phyloP scores from a whole-genome alignment of 2,888 invertebrate species.

The Drosophila anomalata region DNA sequence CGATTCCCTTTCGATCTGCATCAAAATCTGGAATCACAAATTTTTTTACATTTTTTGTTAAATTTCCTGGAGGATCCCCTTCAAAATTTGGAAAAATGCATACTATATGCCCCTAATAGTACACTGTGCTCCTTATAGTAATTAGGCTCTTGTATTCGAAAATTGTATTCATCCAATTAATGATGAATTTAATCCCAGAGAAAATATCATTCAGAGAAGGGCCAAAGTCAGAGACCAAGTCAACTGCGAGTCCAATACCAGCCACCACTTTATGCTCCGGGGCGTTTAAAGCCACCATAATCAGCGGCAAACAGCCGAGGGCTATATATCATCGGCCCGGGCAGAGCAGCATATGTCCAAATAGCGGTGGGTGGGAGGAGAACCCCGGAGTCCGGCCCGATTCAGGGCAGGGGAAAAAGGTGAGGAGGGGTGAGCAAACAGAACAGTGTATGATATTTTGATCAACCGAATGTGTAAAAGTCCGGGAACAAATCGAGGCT shows the following conservation, averaged over 20 bases:
- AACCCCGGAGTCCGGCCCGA: background rate
- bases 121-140: background rate
- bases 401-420: background rate
- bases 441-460: constrained; percentile 59
- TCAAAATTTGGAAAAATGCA: no score
- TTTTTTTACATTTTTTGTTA: no score
- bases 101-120: no score
- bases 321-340: constrained; percentile 54
- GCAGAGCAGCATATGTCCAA: constrained; percentile 79
- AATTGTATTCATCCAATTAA: constrained; percentile 17
- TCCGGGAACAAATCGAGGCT: constrained; percentile 74
- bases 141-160: background rate
- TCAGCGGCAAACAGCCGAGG: constrained; percentile 29
- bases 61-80: no score
- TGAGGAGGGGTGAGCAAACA: constrained; percentile 20
- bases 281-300: constrained; percentile 45
- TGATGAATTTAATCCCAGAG: constrained; percentile 32
- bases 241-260: constrained; percentile 11
- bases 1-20: no score
- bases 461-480: constrained; percentile 62
- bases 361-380: constrained; percentile 63
- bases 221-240: background rate
- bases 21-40: no score
- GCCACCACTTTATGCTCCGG: constrained; percentile 52
- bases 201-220: constrained; percentile 14